Percentiles rank a stretch among this genome's conserved stretches.
phyloP scores from a whole-genome alignment of 2,797 vertebrate species.

The Melopsittacus undulatus region DNA sequence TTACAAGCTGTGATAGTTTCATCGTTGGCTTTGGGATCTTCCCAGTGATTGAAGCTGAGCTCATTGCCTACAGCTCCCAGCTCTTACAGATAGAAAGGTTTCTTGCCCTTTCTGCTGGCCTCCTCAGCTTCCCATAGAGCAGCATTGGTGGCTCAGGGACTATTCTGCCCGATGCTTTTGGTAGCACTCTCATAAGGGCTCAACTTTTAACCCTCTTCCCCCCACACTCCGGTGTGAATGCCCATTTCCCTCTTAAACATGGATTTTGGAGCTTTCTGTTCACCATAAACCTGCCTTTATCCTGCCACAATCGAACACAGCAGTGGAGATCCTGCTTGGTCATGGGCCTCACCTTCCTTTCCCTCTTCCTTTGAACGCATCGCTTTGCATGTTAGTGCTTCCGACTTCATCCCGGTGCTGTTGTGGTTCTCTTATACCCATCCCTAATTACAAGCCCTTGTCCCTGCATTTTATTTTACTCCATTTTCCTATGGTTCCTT shows the following conservation, averaged over 20 bases:
- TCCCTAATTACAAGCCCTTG: background rate
- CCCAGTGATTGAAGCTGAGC: conserved; percentile 30
- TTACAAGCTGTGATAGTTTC: conserved; percentile 58
- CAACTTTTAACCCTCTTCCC: background rate
- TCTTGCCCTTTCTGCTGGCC: conserved; percentile 30
- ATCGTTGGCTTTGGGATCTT: conserved; percentile 58
- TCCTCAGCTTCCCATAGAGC: background rate
- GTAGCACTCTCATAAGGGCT: background rate
- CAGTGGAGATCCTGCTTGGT: background rate
- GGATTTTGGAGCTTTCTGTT: background rate
- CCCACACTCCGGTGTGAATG: background rate
- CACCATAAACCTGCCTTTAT: background rate
- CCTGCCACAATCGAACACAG: background rate
- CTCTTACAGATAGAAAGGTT: conserved; percentile 44
- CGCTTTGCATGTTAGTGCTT: background rate
- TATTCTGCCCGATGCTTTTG: background rate
- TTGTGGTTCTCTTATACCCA: background rate
- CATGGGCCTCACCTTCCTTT: background rate
- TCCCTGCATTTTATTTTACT: background rate
- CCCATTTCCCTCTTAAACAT: background rate
- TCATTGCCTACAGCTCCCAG: conserved; percentile 48
- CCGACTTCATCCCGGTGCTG: background rate
- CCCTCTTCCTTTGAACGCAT: background rate
- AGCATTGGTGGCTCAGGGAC: background rate
- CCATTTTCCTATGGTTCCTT: background rate